phyloP scores from a whole-genome alignment of 2,888 invertebrate species.

The Philaethria dido region DNA sequence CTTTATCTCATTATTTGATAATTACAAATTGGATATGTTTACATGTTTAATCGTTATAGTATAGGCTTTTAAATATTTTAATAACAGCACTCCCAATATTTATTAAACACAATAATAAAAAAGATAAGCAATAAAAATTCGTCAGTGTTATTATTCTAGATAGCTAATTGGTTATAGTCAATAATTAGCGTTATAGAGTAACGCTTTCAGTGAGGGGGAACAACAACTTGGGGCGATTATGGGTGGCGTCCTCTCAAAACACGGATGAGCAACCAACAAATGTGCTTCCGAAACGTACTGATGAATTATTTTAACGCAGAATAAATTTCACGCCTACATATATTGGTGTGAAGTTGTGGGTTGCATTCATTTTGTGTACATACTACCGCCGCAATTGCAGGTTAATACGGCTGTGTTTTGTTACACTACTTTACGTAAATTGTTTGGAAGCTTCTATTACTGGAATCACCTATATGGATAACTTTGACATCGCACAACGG shows the following conservation, averaged over 20 bases:
- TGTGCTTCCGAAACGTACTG: conserved; percentile 16
- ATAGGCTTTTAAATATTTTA: too few relatives aligned
- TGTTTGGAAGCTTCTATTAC: conserved; percentile 58
- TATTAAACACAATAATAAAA: not conserved
- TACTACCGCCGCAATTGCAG: conserved; percentile 15
- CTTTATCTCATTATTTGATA: too few relatives aligned
- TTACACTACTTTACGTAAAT: conserved; percentile 39
- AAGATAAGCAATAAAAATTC: too few relatives aligned
- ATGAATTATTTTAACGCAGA: conserved; percentile 21
- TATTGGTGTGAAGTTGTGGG: conserved; percentile 12
- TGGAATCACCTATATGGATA: conserved; percentile 70
- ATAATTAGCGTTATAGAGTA: not conserved
- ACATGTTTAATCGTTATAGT: too few relatives aligned
- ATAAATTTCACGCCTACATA: conserved; percentile 18
- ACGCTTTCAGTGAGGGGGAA: not conserved
- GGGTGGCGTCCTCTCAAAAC: conserved; percentile 12
- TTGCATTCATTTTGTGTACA: conserved; percentile 24
- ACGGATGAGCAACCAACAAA: conserved; percentile 16
- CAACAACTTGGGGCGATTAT: not conserved
- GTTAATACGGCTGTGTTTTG: not conserved
- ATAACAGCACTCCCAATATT: too few relatives aligned
- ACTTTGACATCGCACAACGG: conserved; percentile 66
- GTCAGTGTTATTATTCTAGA: not conserved
- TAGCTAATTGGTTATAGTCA: not conserved
- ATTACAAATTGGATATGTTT: too few relatives aligned